phyloP scores from a whole-genome alignment of 1,140 invertebrate species.

The Neodiprion fabricii region DNA sequence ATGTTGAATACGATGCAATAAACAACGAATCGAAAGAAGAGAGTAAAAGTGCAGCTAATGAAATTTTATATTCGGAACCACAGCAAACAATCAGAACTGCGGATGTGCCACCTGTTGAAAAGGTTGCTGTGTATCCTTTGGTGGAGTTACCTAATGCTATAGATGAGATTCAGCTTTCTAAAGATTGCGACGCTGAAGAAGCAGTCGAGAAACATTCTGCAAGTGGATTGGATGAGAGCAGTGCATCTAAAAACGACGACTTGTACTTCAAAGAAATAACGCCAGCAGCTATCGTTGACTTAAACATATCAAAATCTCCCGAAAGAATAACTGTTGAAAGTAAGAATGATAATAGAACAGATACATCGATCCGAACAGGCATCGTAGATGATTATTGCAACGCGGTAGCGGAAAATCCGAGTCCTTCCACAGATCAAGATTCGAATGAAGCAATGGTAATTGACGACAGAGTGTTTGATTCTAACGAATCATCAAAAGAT shows the following conservation, averaged over 20 bases:
- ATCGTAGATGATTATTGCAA: conserved; percentile 23
- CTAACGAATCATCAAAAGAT: conserved; percentile 27
- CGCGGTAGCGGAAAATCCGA: conserved; percentile 32
- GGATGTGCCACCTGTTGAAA: neutral
- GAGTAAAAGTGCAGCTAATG: neutral
- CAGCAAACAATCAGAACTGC: too few species aligned
- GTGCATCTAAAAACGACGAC: conserved; percentile 1
- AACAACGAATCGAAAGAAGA: neutral
- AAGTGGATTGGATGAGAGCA: neutral
- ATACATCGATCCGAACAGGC: conserved; percentile 26
- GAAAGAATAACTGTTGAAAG: conserved; percentile 39
- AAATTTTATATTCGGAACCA: too few species aligned
- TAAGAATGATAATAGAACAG: conserved; percentile 7
- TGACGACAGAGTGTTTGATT: conserved; percentile 36
- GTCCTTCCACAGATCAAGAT: conserved; percentile 40
- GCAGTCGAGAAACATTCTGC: neutral
- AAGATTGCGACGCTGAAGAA: neutral
- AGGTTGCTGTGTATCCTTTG: neutral
- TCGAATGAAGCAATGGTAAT: conserved; percentile 40
- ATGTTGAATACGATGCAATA: neutral
- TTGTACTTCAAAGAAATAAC: conserved; percentile 8
- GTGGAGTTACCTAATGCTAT: neutral
- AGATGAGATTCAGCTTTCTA: neutral
- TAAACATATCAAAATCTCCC: conserved; percentile 40
- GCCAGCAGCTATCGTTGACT: conserved; percentile 22